Base-by-base conservation (phyloP, 2,113 vertebrate genomes). In the Myxocyprinus asiaticus region DNA sequence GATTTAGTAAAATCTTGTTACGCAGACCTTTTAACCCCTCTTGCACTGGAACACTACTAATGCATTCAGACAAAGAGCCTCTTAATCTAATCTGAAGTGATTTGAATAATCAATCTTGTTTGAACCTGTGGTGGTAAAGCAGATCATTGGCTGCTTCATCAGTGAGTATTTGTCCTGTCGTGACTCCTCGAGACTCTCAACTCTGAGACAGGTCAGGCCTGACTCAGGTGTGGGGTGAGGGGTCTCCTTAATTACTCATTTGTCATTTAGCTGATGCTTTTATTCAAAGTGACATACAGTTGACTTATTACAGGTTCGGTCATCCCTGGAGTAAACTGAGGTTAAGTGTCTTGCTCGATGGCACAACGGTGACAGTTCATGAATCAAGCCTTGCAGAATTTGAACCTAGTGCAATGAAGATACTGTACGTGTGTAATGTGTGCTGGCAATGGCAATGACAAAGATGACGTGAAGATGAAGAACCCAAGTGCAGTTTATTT, bases 61-160 rank as follows among this genome's bases (percentile, higher is more conserved):
- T 76, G 48, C 9, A 59, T 71, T 67, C 53, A 78, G 75, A 78
- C 51, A 78, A 48, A 74, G 51, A 63, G 0, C 62, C 61, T 11
- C 58, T 69, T 84, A 65, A 84, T 77, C 70, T 84, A 65, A 84
- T 77, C 70, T 45, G 8, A 55, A 72, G 59, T 80, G 53, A 69
- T 83, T 79, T 80, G 47, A 83, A 75, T 56, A 80, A 80, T 83
- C 75, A 83, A 80, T 83, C 53, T 76, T 33, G 43, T 48, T 69
- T 65, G 33, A 76, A 59, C 67, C 17, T 15, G 59, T 15, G 17
- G 44, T 62, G 68, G 9, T 45, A 51, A 82, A 47, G 65, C 12
- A 22, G 45, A 77, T 55, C 51, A 44, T 47, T 8, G 71, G n/a
- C 71, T 17, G 44, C 14, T 74, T 62, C 17, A 48, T 42, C 71